These are phyloP conservation scores for Syrphus vitripennis DNA, from an alignment of 2,888 invertebrate genomes.

Conservation along the genomic window DNA sequence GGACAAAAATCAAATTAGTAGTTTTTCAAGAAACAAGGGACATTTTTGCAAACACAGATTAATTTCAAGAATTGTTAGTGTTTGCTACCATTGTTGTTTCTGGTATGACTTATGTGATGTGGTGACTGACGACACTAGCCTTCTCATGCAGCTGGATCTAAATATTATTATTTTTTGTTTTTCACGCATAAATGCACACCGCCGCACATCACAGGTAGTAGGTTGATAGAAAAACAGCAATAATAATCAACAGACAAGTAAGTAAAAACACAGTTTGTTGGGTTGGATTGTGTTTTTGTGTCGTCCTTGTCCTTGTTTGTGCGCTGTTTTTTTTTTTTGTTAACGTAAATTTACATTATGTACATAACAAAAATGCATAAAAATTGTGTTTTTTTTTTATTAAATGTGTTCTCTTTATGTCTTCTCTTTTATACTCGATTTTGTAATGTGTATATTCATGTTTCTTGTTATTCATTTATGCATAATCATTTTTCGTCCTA, in stretches of 20 bases:
- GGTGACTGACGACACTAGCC: neutral
- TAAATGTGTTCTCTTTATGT: neutral
- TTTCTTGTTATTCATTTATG: constrained; percentile 20
- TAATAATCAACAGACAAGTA: constrained; percentile 66
- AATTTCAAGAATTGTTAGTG: neutral
- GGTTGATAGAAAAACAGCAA: constrained; percentile 52
- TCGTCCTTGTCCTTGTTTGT: constrained; percentile 68
- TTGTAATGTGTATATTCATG: neutral
- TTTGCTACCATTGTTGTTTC: neutral
- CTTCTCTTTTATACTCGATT: neutral
- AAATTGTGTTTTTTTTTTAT: neutral
- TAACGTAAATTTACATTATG: neutral
- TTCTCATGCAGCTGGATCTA: constrained; percentile 16
- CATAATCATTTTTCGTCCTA: constrained; percentile 22
- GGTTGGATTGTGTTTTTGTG: constrained; percentile 57
- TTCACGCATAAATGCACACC: constrained; percentile 17
- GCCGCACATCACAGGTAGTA: constrained; percentile 10
- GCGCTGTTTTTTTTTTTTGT: constrained; percentile 37
- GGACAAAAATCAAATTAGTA: constrained; percentile 2
- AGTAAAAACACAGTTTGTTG: constrained; percentile 53
- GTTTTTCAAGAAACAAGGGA: constrained; percentile 15
- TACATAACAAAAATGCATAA: neutral
- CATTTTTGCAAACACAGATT: constrained; percentile 8
- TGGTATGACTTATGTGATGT: neutral
- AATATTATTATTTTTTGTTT: neutral